Evolutionary conservation across 1,140 invertebrate species (phyloP).

Genomic region (Lerema accius): DNA sequence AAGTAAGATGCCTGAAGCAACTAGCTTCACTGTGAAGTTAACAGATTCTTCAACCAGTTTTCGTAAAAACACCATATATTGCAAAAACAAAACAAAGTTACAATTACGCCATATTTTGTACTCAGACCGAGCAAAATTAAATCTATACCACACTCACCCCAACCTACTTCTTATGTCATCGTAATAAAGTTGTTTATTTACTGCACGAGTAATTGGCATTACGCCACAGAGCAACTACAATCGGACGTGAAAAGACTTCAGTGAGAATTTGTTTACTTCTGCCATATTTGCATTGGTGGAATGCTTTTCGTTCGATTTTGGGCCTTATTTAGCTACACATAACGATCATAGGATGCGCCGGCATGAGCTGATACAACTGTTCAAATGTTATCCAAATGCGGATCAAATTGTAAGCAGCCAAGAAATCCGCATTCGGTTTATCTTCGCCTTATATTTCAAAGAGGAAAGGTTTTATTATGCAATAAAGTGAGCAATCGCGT

Average conservation of each 20-base stretch:
- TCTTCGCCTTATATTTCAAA: constrained; percentile 26
- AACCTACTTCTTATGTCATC: constrained; percentile 6
- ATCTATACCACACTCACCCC: not conserved
- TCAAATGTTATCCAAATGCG: constrained; percentile 21
- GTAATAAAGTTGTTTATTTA: constrained; percentile 27
- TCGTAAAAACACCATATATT: not conserved
- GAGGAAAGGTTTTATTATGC: constrained; percentile 19
- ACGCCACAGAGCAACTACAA: constrained; percentile 18
- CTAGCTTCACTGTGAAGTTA: no score
- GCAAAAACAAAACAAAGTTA: not conserved
- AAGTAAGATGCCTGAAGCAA: no score
- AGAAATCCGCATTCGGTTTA: constrained; percentile 29
- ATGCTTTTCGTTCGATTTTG: not conserved
- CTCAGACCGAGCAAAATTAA: not conserved
- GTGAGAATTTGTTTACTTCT: constrained; percentile 17
- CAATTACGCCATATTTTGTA: not conserved
- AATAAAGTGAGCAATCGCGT: constrained; percentile 4
- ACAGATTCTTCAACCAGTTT: no score
- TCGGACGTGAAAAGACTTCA: constrained; percentile 30
- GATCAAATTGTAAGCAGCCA: constrained; percentile 24
- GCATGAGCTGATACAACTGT: constrained; percentile 2
- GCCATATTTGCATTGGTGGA: not conserved
- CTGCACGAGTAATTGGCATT: constrained; percentile 21
- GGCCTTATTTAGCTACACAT: not conserved
- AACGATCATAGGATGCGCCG: not conserved